phyloP scores from a whole-genome alignment of 2,888 invertebrate species.

The Amitus sp. region DNA sequence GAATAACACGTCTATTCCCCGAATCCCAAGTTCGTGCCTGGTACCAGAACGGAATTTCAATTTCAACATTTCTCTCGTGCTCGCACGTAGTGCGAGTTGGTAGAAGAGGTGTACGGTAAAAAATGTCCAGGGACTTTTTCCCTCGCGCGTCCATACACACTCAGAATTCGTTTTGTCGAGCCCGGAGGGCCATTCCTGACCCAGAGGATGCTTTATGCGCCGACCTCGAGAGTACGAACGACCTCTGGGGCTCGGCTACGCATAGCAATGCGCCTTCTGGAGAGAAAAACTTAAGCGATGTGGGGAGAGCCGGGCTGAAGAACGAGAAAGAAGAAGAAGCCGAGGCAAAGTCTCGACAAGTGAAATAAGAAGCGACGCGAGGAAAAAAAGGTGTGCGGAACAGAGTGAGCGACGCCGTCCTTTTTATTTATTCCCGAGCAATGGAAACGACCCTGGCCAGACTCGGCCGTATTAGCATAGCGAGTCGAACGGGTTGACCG shows the following conservation, averaged over 20 bases:
- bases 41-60: constrained; percentile 46
- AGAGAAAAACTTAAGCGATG: constrained; percentile 22
- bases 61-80: constrained; percentile 50
- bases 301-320: constrained; percentile 17
- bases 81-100: constrained; percentile 42
- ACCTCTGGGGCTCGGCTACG: constrained; percentile 50
- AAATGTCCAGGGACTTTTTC: constrained; percentile 37
- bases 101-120: constrained; percentile 19
- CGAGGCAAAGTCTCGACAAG: constrained; percentile 20
- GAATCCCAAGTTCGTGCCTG: constrained; percentile 33
- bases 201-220: constrained; percentile 56
- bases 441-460: too few species aligned
- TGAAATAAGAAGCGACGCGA: constrained; percentile 14
- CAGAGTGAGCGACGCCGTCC: constrained; percentile 25
- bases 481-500: constrained; percentile 27
- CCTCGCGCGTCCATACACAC: constrained; percentile 17
- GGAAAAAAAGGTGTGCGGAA: constrained; percentile 14
- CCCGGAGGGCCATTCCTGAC: constrained; percentile 42
- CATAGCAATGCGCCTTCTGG: constrained; percentile 55
- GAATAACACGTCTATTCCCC: constrained; percentile 38
- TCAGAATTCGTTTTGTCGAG: constrained; percentile 38
- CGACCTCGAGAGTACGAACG: constrained; percentile 53
- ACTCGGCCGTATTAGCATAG: constrained; percentile 36
- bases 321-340: constrained; percentile 8
- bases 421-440: constrained; percentile 33